phyloP scores from a whole-genome alignment of 2,888 invertebrate species.

The Zele albiditarsus region DNA sequence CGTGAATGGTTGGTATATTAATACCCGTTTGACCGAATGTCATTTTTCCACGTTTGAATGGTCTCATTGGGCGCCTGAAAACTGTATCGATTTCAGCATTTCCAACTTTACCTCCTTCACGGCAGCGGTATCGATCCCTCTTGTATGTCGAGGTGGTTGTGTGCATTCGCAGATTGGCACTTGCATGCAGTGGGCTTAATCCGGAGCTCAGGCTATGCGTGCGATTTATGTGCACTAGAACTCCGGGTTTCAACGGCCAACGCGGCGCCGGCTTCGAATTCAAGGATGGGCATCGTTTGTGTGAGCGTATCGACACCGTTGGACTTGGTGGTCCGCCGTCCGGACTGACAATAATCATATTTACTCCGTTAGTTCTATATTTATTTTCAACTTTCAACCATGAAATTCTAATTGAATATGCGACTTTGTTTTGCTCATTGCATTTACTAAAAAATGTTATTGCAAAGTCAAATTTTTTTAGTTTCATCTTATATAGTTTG shows the following conservation, averaged over 20 bases:
- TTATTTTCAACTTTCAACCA: slow-evolving; percentile 21
- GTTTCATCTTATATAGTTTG: too few relatives aligned
- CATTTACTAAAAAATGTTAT: too few relatives aligned
- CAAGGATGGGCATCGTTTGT: slow-evolving; percentile 48
- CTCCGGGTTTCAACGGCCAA: slow-evolving; percentile 92
- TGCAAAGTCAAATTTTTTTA: too few relatives aligned
- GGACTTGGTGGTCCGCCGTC: slow-evolving; percentile 73
- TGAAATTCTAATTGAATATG: slow-evolving; percentile 18
- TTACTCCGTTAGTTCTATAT: slow-evolving; percentile 27
- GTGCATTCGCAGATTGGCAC: slow-evolving; percentile 57
- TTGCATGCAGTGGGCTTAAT: slow-evolving; percentile 59
- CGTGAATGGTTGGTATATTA: slow-evolving; percentile 56
- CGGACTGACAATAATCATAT: slow-evolving; percentile 67
- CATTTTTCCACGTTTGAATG: slow-evolving; percentile 50
- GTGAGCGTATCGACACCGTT: slow-evolving; percentile 65
- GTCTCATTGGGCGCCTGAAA: slow-evolving; percentile 51
- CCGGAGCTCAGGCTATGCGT: slow-evolving; percentile 79
- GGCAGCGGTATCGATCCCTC: slow-evolving; percentile 49
- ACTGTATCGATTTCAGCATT: slow-evolving; percentile 37
- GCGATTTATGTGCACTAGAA: slow-evolving; percentile 90
- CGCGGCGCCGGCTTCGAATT: slow-evolving; percentile 76
- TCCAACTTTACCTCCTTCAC: slow-evolving; percentile 23
- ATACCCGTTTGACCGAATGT: slow-evolving; percentile 47
- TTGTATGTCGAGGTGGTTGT: slow-evolving; percentile 49
- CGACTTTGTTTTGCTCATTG: background rate